Evolutionary conservation across 2,888 invertebrate species (phyloP).

Genomic region (Gari tellinella): DNA sequence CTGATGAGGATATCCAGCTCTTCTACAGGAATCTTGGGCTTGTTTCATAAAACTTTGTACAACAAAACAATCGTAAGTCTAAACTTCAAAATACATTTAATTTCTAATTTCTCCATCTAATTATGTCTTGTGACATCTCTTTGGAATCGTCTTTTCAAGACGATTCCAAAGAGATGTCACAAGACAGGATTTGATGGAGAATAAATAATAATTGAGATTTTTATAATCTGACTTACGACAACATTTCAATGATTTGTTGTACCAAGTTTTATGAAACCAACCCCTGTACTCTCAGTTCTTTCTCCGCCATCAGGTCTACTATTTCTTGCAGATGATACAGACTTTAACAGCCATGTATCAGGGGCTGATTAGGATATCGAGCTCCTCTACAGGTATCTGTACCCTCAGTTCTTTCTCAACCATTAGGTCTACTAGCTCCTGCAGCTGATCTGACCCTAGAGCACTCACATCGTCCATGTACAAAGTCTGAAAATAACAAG

Average conservation of each 20-base stretch:
- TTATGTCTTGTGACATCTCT: too few species aligned
- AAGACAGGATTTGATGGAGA: too few species aligned
- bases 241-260: background rate
- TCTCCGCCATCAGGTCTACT: slow-evolving; percentile 84
- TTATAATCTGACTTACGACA: too few species aligned
- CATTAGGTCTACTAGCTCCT: slow-evolving; percentile 84
- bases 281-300: slow-evolving; percentile 84
- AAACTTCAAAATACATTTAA: too few species aligned
- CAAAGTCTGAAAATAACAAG: slow-evolving; percentile 75
- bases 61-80: too few species aligned
- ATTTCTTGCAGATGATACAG: slow-evolving; percentile 83
- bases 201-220: too few species aligned
- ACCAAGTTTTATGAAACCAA: too few species aligned
- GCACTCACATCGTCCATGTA: slow-evolving; percentile 83
- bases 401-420: slow-evolving; percentile 84
- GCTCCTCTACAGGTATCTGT: slow-evolving; percentile 85
- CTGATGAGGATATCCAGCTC: slow-evolving; percentile 1
- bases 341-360: background rate
- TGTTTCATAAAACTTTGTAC: too few species aligned
- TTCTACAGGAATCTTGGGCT: background rate
- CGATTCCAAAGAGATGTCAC: too few species aligned
- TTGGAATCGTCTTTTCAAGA: too few species aligned
- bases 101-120: too few species aligned
- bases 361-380: slow-evolving; percentile 75
- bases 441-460: slow-evolving; percentile 81